Evolutionary conservation across 92 coral and sea anemone species (phyloP).

Genomic region (Bergia sp.): DNA sequence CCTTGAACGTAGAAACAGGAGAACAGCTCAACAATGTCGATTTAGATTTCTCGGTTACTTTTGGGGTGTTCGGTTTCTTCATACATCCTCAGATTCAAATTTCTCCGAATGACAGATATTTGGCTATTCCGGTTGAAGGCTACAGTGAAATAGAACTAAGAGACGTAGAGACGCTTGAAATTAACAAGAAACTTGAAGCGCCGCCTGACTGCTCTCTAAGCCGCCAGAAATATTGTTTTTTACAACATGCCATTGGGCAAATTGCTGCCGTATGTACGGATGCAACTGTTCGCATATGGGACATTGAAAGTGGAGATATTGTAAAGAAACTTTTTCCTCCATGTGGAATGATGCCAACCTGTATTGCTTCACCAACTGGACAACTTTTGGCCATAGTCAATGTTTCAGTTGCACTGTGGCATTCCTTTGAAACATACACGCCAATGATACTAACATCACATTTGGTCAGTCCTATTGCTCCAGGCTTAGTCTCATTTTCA

Average conservation of each 20-base stretch:
- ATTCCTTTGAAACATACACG: not conserved
- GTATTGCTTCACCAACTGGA: not conserved
- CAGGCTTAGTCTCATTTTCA: not conserved
- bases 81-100: not conserved
- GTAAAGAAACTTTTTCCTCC: not conserved
- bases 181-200: not conserved
- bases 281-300: not conserved
- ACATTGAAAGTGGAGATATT: not conserved
- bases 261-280: not conserved
- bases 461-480: not conserved
- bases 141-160: not conserved
- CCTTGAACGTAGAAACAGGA: not conserved
- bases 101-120: not conserved
- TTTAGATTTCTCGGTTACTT: not conserved
- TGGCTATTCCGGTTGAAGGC: not conserved
- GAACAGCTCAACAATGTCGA: not conserved
- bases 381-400: not conserved
- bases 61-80: not conserved
- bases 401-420: not conserved
- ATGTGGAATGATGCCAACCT: not conserved
- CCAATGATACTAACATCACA: not conserved
- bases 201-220: not conserved
- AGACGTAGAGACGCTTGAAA: not conserved
- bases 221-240: too few relatives aligned
- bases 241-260: not conserved